Evolutionary conservation across 2,113 vertebrate genomes (phyloP), one percentile per base, ranked within the genome.

Genomic region (Ciconia stormi): DNA sequence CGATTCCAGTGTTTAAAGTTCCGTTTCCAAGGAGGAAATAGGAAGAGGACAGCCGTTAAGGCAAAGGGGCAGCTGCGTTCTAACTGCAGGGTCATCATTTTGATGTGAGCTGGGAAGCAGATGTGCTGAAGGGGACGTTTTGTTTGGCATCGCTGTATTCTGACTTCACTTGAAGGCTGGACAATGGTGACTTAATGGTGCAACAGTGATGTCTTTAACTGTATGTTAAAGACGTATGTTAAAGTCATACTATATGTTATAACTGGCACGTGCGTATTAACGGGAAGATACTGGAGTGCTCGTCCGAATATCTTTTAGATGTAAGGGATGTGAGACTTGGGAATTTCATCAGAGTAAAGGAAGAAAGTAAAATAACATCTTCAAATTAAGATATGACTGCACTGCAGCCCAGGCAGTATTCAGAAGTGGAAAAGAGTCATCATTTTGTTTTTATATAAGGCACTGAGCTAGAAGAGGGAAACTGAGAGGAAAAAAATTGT

Each of bases 181-280:
- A 29, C 20, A 9, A 0, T 18, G 42, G 82, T 53, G 44, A 19
- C 13, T 7, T 20, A 13, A 3, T 27, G 79, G 71, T 42, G 55
- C 32, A 52, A 13, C 50, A 36, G 3, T 2, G n/a, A 42, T n/a
- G 16, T 29, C 47, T 62, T 32, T n/a, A 27, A 12, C 38, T 38
- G 38, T 38, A 38, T 38, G 38, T 38, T 38, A 38, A 38, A 38
- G 38, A 38, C 38, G 9, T 38, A 38, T 38, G 38, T 38, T 38
- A 38, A 38, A 38, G 38, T 9, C 36, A 4, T 9, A 1, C 7
- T 34, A 0, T 11, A 1, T 14, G 49, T 46, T 79, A 0, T 5
- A 34, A 23, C 21, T 38, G 63, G 9, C 46, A 5, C 2, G 56
- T 36, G 49, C 46, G 4, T 47, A 6, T 32, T 46, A 27, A 40